These are phyloP conservation scores for Cephus pulcher DNA, from an alignment of 2,888 invertebrate genomes.

Conservation along the genomic window DNA sequence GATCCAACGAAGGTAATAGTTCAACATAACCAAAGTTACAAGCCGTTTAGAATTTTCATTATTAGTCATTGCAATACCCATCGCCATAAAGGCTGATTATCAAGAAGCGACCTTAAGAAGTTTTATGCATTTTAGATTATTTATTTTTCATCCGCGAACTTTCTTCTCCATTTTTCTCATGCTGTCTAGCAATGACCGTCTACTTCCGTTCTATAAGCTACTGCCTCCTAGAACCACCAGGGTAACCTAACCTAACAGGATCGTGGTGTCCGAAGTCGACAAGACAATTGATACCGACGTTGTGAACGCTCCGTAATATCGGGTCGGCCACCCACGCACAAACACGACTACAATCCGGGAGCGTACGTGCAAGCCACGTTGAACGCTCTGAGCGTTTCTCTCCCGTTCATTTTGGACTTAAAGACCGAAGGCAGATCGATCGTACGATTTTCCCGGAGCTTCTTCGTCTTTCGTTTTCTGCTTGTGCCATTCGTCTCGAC, in stretches of 20 bases:
- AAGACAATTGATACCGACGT: slow-evolving; percentile 2
- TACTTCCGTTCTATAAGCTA: not conserved
- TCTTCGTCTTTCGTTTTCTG: not conserved
- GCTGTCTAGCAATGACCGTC: not conserved
- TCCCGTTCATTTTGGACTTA: slow-evolving; percentile 60
- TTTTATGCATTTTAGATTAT: not conserved
- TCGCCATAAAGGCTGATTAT: not conserved
- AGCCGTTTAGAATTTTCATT: not conserved
- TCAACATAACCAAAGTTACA: not conserved
- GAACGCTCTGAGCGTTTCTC: slow-evolving; percentile 31
- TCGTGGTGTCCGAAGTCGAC: not conserved
- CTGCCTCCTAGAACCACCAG: not conserved
- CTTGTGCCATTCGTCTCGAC: not conserved
- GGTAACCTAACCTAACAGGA: not conserved
- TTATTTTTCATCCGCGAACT: not conserved
- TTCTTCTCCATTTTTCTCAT: no score
- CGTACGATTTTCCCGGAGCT: slow-evolving; percentile 60
- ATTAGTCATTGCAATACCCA: not conserved
- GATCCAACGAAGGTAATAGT: not conserved
- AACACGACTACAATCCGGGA: slow-evolving; percentile 30
- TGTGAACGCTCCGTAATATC: slow-evolving; percentile 55
- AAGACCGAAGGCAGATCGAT: slow-evolving; percentile 66
- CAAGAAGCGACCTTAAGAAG: not conserved
- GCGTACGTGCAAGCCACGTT: slow-evolving; percentile 33
- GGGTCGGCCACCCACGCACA: slow-evolving; percentile 58